Evolutionary conservation across 2,797 vertebrate species (phyloP), one percentile per base, ranked within the genome.

Genomic region (Coilia nasus): DNA sequence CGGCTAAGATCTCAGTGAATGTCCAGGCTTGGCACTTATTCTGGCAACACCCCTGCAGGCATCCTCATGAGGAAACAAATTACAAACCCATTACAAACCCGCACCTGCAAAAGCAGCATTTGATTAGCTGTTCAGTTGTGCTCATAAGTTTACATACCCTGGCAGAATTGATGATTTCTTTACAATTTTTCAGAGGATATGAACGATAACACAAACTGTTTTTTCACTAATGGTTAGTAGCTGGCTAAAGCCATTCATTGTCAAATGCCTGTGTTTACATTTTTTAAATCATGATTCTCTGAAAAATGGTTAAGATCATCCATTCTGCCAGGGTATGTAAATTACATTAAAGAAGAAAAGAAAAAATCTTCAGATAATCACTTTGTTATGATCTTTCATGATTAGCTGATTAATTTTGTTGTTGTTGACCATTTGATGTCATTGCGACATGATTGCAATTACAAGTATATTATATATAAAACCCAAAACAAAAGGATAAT

Each of bases 1-100:
- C n/a, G 62, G 83, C 83, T 86, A 84, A 87, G 80, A 60, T 47
- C 64, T 86, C 81, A 78, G 23, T 83, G 85, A 86, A 83, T 83
- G 80, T 44, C 83, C 81, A 44, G 35, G 7, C 71, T 78, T 78
- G 9, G 15, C 19, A 21, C 31, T 78, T 21, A 11, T 9, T 0
- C 35, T 6, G 31, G 17, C 35, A 78, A 31, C 15, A 5, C 15
- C 35, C 35, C 17, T 44, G 31, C 35, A 44, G 71, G 19, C 21
- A 44, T 21, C 35, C 35, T 78, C 19, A 41, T 10, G 21, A 35
- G 71, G 17, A 78, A 78, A 41, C 7, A 9, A 6, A 44, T 78
- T 78, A 21, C 31, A 44, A 44, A 78, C 17, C 0, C 0, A 44
- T 78, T 78, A 21, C 31, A 44, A 44, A 78, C 17, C 0, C 0